Conservation (phyloP, 1,140 invertebrate species). For the Halyomorpha halys region DNA sequence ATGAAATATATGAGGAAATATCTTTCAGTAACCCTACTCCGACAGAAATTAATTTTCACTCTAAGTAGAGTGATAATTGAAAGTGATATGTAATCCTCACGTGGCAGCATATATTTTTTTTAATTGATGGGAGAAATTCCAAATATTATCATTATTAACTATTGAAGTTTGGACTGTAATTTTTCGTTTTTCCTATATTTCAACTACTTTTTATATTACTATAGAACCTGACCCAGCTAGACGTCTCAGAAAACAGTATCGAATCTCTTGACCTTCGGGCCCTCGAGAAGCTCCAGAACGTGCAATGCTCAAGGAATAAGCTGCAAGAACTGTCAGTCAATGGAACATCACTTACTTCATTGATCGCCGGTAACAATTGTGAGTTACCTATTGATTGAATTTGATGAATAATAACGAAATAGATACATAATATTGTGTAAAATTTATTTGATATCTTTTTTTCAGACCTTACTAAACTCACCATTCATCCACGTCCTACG, state of each 20-base stretch:
- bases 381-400: constrained; percentile 34
- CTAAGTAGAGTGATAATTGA: too few relatives aligned
- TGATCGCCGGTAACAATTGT: constrained; percentile 67
- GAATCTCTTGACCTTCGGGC: constrained; percentile 61
- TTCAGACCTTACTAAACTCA: constrained; percentile 54
- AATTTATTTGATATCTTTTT: constrained; percentile 32
- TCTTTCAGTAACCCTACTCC: too few relatives aligned
- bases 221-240: constrained; percentile 57
- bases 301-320: constrained; percentile 60
- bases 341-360: constrained; percentile 51
- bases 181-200: too few relatives aligned
- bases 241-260: constrained; percentile 68
- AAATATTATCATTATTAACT: too few relatives aligned
- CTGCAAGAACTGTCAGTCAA: constrained; percentile 56
- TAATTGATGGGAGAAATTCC: too few relatives aligned
- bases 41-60: too few relatives aligned
- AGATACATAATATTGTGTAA: not conserved
- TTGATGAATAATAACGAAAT: too few relatives aligned
- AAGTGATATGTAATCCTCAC: too few relatives aligned
- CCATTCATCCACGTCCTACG: constrained; percentile 49
- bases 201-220: constrained; percentile 24
- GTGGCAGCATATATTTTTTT: too few relatives aligned
- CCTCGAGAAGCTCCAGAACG: constrained; percentile 53
- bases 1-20: too few relatives aligned
- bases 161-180: too few relatives aligned